Evolutionary conservation across 2,888 invertebrate species (phyloP).

Genomic region (Volucella inflata): DNA sequence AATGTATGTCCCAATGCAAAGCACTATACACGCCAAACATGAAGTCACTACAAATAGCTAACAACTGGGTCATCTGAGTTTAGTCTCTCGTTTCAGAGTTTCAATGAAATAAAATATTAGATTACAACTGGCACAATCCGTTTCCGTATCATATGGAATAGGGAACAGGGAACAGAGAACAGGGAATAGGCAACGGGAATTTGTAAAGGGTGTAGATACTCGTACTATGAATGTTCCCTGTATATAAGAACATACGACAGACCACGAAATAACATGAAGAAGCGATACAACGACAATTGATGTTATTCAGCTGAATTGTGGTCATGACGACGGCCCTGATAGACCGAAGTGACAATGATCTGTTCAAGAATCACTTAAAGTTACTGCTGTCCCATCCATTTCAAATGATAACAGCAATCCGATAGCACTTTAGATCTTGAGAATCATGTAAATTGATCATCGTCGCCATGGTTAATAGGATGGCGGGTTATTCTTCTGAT

Average conservation of each 20-base stretch:
- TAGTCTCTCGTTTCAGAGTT: constrained; percentile 8
- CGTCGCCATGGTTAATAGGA: constrained; percentile 41
- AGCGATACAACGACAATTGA: not conserved
- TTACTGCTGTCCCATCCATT: constrained; percentile 21
- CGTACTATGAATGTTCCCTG: not conserved
- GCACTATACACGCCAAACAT: constrained; percentile 8
- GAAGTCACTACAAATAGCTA: constrained; percentile 32
- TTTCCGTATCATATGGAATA: not conserved
- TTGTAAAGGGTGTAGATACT: constrained; percentile 23
- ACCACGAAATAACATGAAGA: not conserved
- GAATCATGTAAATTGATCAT: constrained; percentile 62
- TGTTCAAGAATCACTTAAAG: constrained; percentile 62
- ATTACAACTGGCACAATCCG: constrained; percentile 61
- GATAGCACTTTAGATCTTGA: constrained; percentile 42
- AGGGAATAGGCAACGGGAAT: not conserved
- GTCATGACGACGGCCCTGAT: constrained; percentile 28
- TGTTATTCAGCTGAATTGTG: constrained; percentile 32
- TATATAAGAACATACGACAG: not conserved
- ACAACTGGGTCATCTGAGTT: constrained; percentile 45
- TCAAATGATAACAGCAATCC: constrained; percentile 56
- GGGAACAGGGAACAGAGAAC: not conserved
- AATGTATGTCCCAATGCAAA: too few species aligned
- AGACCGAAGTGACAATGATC: constrained; percentile 56
- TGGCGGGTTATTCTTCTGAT: constrained; percentile 27
- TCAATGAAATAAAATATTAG: constrained; percentile 47